Conservation (phyloP, 2,797 vertebrate species). For the Phoebastria nigripes region DNA sequence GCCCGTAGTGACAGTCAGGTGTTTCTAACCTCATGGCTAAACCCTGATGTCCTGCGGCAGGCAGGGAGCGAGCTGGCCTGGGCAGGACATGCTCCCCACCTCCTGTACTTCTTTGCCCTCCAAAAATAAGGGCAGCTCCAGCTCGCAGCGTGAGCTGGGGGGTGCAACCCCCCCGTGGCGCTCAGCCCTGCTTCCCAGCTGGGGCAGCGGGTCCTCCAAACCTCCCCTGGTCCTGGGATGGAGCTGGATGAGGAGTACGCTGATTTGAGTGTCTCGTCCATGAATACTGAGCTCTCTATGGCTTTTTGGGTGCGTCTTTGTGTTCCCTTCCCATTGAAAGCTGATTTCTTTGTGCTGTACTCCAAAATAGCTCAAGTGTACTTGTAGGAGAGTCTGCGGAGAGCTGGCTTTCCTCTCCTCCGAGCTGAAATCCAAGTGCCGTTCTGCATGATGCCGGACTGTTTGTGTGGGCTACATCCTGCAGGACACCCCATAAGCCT, state of each 20-base stretch:
- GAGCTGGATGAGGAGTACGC: not conserved
- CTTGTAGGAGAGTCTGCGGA: not conserved
- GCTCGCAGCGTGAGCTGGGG: not conserved
- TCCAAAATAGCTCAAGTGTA: not conserved
- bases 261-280: not conserved
- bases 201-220: not conserved
- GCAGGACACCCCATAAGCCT: not conserved
- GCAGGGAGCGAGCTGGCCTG: not conserved
- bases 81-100: not conserved
- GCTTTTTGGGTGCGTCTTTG: not conserved
- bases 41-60: not conserved
- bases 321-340: not conserved
- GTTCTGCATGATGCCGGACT: not conserved
- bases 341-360: not conserved
- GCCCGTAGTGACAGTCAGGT: not conserved
- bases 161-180: fast-evolving
- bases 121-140: not conserved
- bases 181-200: not conserved
- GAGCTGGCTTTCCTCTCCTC: not conserved
- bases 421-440: not conserved
- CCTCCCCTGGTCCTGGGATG: not conserved
- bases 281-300: not conserved
- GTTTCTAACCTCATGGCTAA: not conserved
- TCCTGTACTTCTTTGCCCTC: not conserved
- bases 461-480: not conserved